Evolutionary conservation across 2,113 vertebrate genomes (phyloP), one percentile per base, ranked within the genome.

Genomic region (Dicerorhinus sumatrensis): DNA sequence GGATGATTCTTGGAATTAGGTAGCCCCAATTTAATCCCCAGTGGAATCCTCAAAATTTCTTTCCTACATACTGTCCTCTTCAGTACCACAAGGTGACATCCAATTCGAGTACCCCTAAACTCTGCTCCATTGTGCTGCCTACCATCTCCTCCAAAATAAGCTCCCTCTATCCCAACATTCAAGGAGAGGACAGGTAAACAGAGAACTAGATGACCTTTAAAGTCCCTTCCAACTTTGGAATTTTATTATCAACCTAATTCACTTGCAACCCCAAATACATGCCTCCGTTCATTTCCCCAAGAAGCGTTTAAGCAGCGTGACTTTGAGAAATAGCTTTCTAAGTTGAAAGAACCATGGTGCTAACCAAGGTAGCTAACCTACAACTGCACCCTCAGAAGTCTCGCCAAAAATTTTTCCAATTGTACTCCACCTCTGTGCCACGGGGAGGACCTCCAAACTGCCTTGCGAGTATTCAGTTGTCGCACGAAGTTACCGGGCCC

Each of bases 211-310:
- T 91, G 58, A 80, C 88, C 89, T 94, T 96, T 95, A 86, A 96
- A 96, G 72, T 88, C 51, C 54, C 93, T 96, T 95, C 65, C 88
- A 91, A 83, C 36, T 72, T 85, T 93, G 70, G 42, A 62, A 96
- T 93, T 95, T 94, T 94, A 93, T 95, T 65, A 95, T 91, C 73
- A 79, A 89, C 67, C 77, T 82, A 93, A 90, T 91, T 56, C 79
- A 89, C 73, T 97, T 51, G 56, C 51, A 80, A 89, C 48, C 51
- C 73, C 58, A 97, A 90, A 96, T 33, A 25, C 51, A 92, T 81
- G 51, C 56, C 39, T 54, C 54, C 31, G 10, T 87, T 94, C 81
- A 90, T 73, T 96, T 96, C 42, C 21, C 85, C 54, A 63, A 25
- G 70, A 96, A 88, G 81, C 21, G 14, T 94, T 92, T 95, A 65